Base-by-base conservation (phyloP, 1,140 invertebrate species). In the Nixonia krombeini region DNA sequence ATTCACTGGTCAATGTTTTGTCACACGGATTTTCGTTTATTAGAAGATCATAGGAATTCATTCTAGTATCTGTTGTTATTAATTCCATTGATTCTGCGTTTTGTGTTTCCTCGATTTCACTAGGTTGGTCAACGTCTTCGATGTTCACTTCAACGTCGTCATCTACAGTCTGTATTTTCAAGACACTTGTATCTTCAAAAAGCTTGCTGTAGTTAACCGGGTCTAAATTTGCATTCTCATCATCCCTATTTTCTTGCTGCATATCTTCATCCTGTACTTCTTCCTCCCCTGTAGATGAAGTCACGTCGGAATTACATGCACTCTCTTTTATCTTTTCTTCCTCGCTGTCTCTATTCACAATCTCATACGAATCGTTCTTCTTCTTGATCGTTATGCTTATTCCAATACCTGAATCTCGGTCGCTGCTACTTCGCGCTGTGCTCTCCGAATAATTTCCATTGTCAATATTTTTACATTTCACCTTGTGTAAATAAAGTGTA, bases 381-480 rank as follows among this genome's bases (percentile, higher is more conserved):
- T 84, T 85, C 42, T 85, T 85, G 10, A 85, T 85, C n/a, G 78
- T 84, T 41, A 84, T 83, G 18, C 68, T 84, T 18, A 85, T 81
- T 8, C 78, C 81, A 63, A 74, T 78, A 15, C 76, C 74, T 28
- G 79, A 80, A 47, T 83, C 78, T 4, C 65, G 45, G 33, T 84
- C 81, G 57, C 63, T 80, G 38, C 57, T 74, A 28, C 55, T 70
- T 4, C 66, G 21, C 0, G 57, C 70, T 2, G 73, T 44, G 5
- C n/a, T 12, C 1, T 33, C 47, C 1, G 26, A 6, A 21, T 53
- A 46, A 12, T 56, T 46, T n/a, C 31, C 26, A 21, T 55, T 38
- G 16, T 28, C 7, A 4, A 26, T 5, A 5, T 10, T 21, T 15
- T 71, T 70, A 55, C 80, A 84, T 9, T 72, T 75, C 1, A 44